Percentiles rank a stretch among this genome's conserved stretches.
Evolutionary conservation across 2,888 invertebrate genomes (phyloP).

Genomic region (Sinopyrophorus schimmeli): DNA sequence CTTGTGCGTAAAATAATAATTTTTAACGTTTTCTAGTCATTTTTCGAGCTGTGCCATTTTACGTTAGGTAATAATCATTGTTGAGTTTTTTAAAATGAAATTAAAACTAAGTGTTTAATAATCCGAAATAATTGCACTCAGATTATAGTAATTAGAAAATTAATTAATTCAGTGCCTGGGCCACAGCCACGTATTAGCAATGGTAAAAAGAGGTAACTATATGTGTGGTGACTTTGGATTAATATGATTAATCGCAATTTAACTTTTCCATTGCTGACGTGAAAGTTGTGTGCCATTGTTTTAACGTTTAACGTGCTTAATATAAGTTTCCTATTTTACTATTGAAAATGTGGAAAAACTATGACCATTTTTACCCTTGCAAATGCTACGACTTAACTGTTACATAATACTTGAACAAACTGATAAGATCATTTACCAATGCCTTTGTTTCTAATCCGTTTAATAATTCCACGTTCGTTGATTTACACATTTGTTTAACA

Average conservation of each 20-base stretch:
- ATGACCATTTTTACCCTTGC: too few relatives aligned
- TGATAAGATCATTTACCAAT: too few relatives aligned
- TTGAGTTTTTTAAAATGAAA: conserved; percentile 30
- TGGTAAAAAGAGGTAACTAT: conserved; percentile 54
- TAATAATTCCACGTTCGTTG: too few relatives aligned
- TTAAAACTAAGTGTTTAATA: conserved; percentile 1
- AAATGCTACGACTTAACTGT: too few relatives aligned
- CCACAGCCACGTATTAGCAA: conserved; percentile 55
- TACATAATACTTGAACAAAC: too few relatives aligned
- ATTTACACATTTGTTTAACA: too few relatives aligned
- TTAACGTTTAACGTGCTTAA: too few relatives aligned
- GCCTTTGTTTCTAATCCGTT: too few relatives aligned
- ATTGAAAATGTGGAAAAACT: too few relatives aligned
- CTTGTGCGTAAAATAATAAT: conserved; percentile 6
- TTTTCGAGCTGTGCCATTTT: conserved; percentile 40
- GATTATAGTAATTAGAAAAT: conserved; percentile 25
- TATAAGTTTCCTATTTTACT: too few relatives aligned
- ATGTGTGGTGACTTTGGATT: conserved; percentile 43
- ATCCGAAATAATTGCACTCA: conserved; percentile 43
- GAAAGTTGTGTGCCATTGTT: conserved; percentile 51
- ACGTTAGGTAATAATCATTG: conserved; percentile 11
- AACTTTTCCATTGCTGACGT: conserved; percentile 56
- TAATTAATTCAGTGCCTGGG: conserved; percentile 25
- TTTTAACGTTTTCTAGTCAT: conserved; percentile 46
- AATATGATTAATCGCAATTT: conserved; percentile 39